phyloP scores from a whole-genome alignment of 1,140 invertebrate species.

The Nilaparvata lugens region DNA sequence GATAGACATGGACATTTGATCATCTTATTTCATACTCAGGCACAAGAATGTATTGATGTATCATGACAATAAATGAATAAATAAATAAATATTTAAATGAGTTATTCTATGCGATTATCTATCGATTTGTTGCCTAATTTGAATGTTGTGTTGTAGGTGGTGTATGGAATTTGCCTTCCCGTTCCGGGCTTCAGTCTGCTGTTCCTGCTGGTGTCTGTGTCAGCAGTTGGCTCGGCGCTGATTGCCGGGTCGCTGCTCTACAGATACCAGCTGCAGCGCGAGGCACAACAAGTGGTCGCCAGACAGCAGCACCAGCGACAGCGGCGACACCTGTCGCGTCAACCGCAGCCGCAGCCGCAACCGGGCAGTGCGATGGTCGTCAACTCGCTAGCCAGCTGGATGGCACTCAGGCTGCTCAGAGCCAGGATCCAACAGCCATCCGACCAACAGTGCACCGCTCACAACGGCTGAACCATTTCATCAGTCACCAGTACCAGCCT shows the following conservation, averaged over 20 bases:
- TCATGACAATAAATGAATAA: no score
- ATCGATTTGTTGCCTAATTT: neutral
- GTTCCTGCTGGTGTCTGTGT: constrained; percentile 76
- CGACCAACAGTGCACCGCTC: constrained; percentile 19
- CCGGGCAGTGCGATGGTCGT: constrained; percentile 20
- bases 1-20: no score
- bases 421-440: constrained; percentile 35
- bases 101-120: neutral
- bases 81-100: no score
- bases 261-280: constrained; percentile 62
- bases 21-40: no score
- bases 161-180: constrained; percentile 86
- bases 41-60: neutral
- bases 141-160: constrained; percentile 40
- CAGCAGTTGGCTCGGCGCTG: constrained; percentile 69
- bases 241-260: constrained; percentile 66
- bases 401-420: constrained; percentile 55
- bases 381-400: constrained; percentile 58
- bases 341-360: constrained; percentile 20
- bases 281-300: constrained; percentile 35
- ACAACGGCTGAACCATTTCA: constrained; percentile 3
- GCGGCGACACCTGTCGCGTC: constrained; percentile 31
- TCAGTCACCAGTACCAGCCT: no score
- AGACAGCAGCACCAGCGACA: constrained; percentile 35
- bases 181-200: constrained; percentile 78